Conservation (phyloP, 2,888 invertebrate species). For the Diarsia rubi region DNA sequence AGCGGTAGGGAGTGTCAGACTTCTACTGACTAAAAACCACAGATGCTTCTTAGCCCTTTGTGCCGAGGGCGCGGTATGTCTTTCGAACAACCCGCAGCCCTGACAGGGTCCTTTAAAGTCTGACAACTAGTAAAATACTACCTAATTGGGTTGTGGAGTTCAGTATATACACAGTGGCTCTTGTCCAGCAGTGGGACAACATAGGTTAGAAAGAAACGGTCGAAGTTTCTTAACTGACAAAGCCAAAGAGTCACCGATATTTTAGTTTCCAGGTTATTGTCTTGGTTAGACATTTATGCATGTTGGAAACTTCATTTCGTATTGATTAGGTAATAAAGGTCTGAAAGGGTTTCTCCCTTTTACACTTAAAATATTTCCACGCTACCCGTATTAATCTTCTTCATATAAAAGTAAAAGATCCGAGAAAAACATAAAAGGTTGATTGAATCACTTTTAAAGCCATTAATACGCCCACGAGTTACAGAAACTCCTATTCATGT, state of each 20-base stretch:
- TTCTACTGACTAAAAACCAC: too few relatives aligned
- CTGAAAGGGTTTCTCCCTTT: too few relatives aligned
- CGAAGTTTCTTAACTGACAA: background rate
- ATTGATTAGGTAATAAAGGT: background rate
- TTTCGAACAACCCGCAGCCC: too few relatives aligned
- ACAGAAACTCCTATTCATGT: conserved; percentile 64
- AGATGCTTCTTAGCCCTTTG: too few relatives aligned
- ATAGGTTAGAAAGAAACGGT: background rate
- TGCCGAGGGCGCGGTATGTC: too few relatives aligned
- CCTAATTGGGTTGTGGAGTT: too few relatives aligned
- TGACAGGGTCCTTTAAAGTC: too few relatives aligned
- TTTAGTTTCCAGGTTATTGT: background rate
- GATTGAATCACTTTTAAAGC: conserved; percentile 56
- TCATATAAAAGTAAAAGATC: background rate
- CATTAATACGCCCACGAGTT: conserved; percentile 43
- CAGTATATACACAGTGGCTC: too few relatives aligned
- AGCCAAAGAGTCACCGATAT: background rate
- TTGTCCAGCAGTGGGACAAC: background rate
- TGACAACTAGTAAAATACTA: too few relatives aligned
- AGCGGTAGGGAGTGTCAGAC: too few relatives aligned
- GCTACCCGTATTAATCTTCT: background rate
- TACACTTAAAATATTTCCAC: too few relatives aligned
- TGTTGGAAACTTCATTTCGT: background rate
- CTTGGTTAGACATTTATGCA: background rate
- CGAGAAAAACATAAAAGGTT: conserved; percentile 16